Base-by-base conservation (phyloP, 2,888 invertebrate genomes). In the Eupithecia inturbata region DNA sequence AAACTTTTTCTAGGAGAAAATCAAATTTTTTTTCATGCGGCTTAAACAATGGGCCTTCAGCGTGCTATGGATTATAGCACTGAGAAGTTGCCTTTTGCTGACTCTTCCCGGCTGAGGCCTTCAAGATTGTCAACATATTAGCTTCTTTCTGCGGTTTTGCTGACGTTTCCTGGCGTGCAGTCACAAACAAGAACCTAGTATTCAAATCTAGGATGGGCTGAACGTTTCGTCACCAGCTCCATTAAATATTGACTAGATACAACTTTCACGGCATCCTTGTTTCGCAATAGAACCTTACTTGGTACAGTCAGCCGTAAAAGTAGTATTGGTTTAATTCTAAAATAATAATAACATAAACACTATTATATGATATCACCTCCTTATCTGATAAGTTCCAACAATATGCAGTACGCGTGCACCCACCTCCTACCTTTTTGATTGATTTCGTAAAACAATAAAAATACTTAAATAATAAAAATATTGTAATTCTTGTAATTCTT, bases 241-340 rank as follows among this genome's bases (percentile, higher is more conserved):
- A 66, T 66, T 66, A 66, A 66, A 66, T 69, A 69, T 69, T 70
- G 75, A 70, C 31, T 72, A 39, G 74, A 74, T 71, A 76, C 60
- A 66, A 72, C 70, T 73, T 73, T 73, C 75, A 60, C 70, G 28
- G 68, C 70, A 68, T 68, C 70, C 53, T 73, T 70, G 67, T 64
- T 75, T 73, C 66, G 71, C 73, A 71, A 76, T 57, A 12, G 57
- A 67, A 62, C 62, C 62, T 16, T 62, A 62, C 63, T n/a, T 33
- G n/a, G 63, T 64, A 64, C 63, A 64, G 33, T 64, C 33, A 36
- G 33, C 36, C n/a, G 2, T 33, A 64, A 33, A 28, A 64, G n/a
- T 64, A 33, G 22, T 26, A 57, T 22, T 57, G 26, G 53, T 53
- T 22, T n/a, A n/a, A n/a, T n/a, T n/a, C n/a, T n/a, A n/a, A n/a